Evolutionary conservation across 2,797 vertebrate species (phyloP), one percentile per base, ranked within the genome.

Genomic region (Luscinia luscinia): DNA sequence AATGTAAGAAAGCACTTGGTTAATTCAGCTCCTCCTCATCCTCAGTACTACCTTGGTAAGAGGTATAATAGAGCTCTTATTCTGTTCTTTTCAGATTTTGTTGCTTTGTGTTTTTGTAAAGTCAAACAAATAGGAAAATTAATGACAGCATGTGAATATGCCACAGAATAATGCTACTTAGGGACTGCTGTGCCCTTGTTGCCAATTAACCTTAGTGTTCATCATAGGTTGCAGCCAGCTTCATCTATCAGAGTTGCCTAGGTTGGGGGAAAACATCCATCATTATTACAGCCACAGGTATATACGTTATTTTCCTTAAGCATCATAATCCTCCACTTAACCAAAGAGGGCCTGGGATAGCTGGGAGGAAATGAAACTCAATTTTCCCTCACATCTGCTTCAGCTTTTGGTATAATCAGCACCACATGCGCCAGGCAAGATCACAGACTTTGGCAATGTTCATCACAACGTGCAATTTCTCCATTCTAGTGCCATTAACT

Each of bases 191-290:
- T 77, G 91, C 79, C 93, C 49, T 96, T 95, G 87, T 82, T 79
- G 94, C 79, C 94, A 96, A 28, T 97, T 97, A 95, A 96, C 91
- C 83, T 86, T 61, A 70, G 63, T 93, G 87, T 95, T 95, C 9
- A 62, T 95, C 92, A 61, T 43, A 94, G 72, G 90, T 91, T 93
- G 88, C 93, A 95, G 85, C 88, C 92, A 96, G 93, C 92, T 87
- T 75, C 89, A 94, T 97, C 96, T 93, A 92, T 96, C 96, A 96
- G 81, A 77, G 86, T 96, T 95, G 83, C 89, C 93, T 95, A 67
- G 75, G 66, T n/a, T 82, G 52, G 40, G 93, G 79, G 28, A 84
- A 91, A 95, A 91, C 80, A 76, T 87, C 84, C 82, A 81, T 92
- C 92, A 95, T 96, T 94, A 95, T 87, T 97, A 81, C 74, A 58